Base-by-base conservation (phyloP, 2,888 invertebrate genomes). In the Thelaira solivaga region DNA sequence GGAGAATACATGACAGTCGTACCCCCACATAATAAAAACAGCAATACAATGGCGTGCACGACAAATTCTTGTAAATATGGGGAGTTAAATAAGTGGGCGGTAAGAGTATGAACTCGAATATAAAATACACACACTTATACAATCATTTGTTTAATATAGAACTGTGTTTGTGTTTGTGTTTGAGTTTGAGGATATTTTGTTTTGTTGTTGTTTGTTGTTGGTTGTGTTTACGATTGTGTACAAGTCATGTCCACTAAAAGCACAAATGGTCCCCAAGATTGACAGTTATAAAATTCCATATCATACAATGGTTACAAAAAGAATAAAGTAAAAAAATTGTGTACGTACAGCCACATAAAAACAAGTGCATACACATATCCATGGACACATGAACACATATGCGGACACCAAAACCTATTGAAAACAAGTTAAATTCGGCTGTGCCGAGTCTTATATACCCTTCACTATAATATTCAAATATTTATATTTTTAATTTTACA, bases 201-300 rank as follows among this genome's bases (percentile, higher is more conserved):
- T 16, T 59, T 49, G n/a, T n/a, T n/a, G n/a, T 47, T 41, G 26
- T 55, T 64, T 45, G 45, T 18, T 49, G 47, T 47, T 45, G 41
- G 22, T 11, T 29, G 26, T 13, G 24, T 59, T 13, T 53, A 2
- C 24, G 36, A 47, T 7, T 62, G 39, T 18, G 29, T 68, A 47
- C 7, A 62, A 73, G 62, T 68, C 77, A 62, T 73, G 73, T 77
- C 73, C 73, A 77, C 68, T 77, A 77, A 77, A 77, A 73, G 73
- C 68, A 77, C 68, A 77, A 77, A 73, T 77, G 73, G 47, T 68
- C 73, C 68, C 68, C 67, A 68, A 62, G 49, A 73, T 62, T 77
- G 73, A 77, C 73, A 62, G 49, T 73, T 62, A 45, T 73, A 67
- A 67, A 68, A 77, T 75, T 61, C 45, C 61, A 67, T 75, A 45